A percentile compares a stretch with the other conserved stretches of the same genome.
Evolutionary conservation across 1,140 invertebrate genomes (phyloP).

Genomic region (Camponotus vicinus): DNA sequence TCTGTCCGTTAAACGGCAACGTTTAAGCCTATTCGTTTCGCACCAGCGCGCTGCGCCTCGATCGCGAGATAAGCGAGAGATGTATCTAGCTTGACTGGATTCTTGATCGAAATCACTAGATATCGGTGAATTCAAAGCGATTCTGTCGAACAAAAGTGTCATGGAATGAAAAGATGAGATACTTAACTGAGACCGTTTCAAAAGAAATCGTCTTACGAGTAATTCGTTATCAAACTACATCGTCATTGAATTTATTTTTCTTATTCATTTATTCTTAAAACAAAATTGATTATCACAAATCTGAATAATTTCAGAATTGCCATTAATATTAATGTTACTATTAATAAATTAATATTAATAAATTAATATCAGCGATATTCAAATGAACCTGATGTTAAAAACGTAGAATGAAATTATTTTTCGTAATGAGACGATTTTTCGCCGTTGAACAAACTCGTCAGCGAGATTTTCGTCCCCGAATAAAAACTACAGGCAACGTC

Average conservation of each 20-base stretch:
- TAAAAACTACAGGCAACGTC: not conserved
- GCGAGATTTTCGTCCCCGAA: not conserved
- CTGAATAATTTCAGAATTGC: too few species aligned
- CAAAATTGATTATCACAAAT: not conserved
- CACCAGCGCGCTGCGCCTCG: constrained; percentile 38
- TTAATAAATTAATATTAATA: too few species aligned
- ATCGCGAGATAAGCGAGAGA: constrained; percentile 1
- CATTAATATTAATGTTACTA: too few species aligned
- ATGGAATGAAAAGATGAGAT: not conserved
- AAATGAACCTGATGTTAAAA: too few species aligned
- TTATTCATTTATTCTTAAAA: not conserved
- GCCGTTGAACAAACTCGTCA: not conserved
- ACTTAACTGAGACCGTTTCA: too few species aligned
- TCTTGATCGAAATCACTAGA: constrained; percentile 1
- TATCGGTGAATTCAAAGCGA: not conserved
- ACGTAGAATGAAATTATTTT: not conserved
- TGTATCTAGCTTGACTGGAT: not conserved
- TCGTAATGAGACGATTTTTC: not conserved
- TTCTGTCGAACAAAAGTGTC: not conserved
- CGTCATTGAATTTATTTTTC: not conserved
- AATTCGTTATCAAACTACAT: too few species aligned
- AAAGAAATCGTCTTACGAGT: too few species aligned
- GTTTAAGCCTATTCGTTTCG: constrained; percentile 49
- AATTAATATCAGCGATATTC: not conserved
- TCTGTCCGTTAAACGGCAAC: constrained; percentile 35